A percentile compares a stretch with the other conserved stretches of the same genome.
Evolutionary conservation across 2,797 vertebrate species (phyloP).

Genomic region (Schizopygopsis malacanthus): DNA sequence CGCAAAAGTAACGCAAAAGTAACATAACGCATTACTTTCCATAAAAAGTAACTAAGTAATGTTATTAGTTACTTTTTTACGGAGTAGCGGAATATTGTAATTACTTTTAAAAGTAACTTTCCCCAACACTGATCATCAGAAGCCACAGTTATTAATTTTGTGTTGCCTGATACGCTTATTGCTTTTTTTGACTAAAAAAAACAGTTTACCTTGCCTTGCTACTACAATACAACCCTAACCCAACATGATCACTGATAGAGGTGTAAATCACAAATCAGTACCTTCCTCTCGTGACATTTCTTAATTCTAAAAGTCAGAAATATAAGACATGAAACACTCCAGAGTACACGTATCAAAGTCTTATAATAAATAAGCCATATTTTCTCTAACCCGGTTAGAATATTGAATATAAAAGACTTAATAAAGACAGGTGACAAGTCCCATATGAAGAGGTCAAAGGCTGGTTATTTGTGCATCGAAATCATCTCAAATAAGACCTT

Average conservation of each 20-base stretch:
- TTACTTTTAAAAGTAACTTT: no score
- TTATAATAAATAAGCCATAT: conserved; percentile 3
- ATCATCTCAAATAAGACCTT: background rate
- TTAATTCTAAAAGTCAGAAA: background rate
- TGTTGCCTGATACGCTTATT: background rate
- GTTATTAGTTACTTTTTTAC: no score
- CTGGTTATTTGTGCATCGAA: conserved; percentile 5
- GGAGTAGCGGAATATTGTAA: no score
- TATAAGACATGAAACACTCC: background rate
- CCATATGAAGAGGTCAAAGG: background rate
- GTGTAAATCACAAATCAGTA: background rate
- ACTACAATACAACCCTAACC: background rate
- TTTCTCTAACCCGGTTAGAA: background rate
- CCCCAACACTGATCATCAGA: no score
- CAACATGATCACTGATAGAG: background rate
- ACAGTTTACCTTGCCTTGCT: no score
- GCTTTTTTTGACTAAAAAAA: no score
- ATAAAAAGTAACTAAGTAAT: no score
- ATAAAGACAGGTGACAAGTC: conserved; percentile 17
- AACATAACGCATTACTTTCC: no score
- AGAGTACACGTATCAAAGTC: background rate
- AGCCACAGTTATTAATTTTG: background rate
- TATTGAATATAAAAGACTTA: background rate
- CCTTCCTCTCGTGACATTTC: background rate
- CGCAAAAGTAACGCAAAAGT: no score